phyloP scores from a whole-genome alignment of 2,113 vertebrate genomes.

The Heloderma charlesbogerti region DNA sequence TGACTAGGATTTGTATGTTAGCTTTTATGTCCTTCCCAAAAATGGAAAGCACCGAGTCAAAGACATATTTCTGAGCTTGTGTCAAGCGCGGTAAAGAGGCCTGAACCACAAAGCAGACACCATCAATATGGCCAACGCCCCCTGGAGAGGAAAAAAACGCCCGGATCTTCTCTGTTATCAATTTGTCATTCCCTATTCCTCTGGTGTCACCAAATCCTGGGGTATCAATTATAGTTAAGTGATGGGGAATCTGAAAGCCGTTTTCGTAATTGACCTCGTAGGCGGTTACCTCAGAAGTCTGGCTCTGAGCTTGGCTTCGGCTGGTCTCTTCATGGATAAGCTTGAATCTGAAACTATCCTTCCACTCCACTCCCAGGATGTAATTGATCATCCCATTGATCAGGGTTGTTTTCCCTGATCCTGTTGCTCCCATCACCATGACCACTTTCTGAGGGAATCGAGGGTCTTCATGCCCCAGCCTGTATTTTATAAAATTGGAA shows the following conservation, averaged over 20 bases:
- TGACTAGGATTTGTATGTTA: conserved; percentile 47
- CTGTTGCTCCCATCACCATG: conserved; percentile 64
- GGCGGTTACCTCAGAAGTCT: conserved; percentile 67
- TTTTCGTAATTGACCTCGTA: conserved; percentile 62
- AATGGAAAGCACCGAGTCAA: conserved; percentile 45
- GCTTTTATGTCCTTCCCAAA: conserved; percentile 46
- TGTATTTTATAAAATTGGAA: conserved; percentile 1
- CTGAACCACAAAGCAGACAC: conserved; percentile 65
- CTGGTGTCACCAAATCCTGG: conserved; percentile 73
- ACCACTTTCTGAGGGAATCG: background rate
- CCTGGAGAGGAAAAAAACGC: conserved; percentile 36
- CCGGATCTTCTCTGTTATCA: conserved; percentile 45
- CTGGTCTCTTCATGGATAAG: conserved; percentile 46
- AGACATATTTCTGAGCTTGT: conserved; percentile 33
- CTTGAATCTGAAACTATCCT: conserved; percentile 54
- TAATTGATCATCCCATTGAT: conserved; percentile 71
- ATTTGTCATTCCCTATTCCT: conserved; percentile 47
- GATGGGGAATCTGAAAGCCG: conserved; percentile 48
- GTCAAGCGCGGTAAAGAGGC: conserved; percentile 45
- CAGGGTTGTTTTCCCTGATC: conserved; percentile 67
- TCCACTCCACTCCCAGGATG: conserved; percentile 63
- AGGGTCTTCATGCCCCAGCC: background rate
- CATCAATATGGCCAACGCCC: conserved; percentile 48
- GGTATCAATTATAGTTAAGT: conserved; percentile 71
- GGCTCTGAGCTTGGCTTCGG: conserved; percentile 62